Percentiles rank a stretch among this genome's conserved stretches.
Conservation (phyloP, 2,113 vertebrate species). For the Siphamia tubifer region DNA sequence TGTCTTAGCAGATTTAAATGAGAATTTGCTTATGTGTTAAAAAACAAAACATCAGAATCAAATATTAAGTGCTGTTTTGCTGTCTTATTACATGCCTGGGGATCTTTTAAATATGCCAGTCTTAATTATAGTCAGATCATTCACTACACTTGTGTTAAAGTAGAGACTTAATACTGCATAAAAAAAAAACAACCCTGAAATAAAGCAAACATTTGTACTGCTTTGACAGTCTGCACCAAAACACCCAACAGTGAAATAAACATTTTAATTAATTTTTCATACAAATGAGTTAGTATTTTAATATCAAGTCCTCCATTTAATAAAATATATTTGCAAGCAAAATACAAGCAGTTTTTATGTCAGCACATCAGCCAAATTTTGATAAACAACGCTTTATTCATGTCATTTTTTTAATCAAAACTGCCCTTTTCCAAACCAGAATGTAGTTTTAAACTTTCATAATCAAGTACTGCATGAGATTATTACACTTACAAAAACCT, state of each 20-base stretch:
- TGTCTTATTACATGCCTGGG: too few species aligned
- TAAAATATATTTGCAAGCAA: constrained; percentile 75
- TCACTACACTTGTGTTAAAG: too few species aligned
- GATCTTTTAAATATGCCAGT: too few species aligned
- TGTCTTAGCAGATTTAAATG: too few species aligned
- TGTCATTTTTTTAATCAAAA: neutral
- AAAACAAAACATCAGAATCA: too few species aligned
- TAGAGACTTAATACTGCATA: too few species aligned
- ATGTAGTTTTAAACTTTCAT: constrained; percentile 1
- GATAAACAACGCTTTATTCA: constrained; percentile 24
- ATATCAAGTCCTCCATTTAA: constrained; percentile 55
- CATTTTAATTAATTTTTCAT: neutral
- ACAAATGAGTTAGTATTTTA: neutral
- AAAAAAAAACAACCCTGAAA: too few species aligned
- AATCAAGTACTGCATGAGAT: neutral
- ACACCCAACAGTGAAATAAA: neutral
- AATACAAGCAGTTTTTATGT: constrained; percentile 53
- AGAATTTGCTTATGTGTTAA: too few species aligned
- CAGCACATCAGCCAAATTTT: constrained; percentile 10
- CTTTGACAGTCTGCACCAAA: too few species aligned
- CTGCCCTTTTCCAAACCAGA: constrained; percentile 3
- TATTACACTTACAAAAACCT: constrained; percentile 37
- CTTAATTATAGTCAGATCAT: too few species aligned
- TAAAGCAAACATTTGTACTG: too few species aligned
- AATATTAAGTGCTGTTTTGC: too few species aligned